Percentiles rank a stretch among this genome's conserved stretches.
Evolutionary conservation across 2,888 invertebrate species (phyloP).

Genomic region (Xiphydria camelus): DNA sequence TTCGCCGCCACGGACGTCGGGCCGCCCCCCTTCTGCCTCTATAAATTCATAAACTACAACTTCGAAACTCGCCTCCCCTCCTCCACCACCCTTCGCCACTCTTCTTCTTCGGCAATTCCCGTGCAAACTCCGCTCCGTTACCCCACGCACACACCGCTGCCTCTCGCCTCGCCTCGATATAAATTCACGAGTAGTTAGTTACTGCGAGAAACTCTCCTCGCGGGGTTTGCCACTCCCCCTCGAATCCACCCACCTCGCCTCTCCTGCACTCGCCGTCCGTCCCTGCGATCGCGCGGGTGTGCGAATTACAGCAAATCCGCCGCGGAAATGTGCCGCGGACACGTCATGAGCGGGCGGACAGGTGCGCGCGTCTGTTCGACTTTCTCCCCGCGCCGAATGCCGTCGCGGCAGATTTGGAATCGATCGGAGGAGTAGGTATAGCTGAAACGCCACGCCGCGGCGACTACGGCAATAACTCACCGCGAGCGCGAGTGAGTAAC

Average conservation of each 20-base stretch:
- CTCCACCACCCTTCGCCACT: neutral
- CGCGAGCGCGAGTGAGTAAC: constrained; percentile 7
- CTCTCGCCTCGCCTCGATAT: constrained; percentile 39
- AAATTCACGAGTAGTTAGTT: constrained; percentile 54
- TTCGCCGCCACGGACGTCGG: constrained; percentile 13
- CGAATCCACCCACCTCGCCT: constrained; percentile 4
- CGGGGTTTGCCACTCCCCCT: constrained; percentile 18
- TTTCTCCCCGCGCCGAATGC: too few relatives aligned
- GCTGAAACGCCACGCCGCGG: too few relatives aligned
- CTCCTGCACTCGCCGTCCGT: too few relatives aligned
- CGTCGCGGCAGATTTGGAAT: too few relatives aligned
- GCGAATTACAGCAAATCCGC: too few relatives aligned
- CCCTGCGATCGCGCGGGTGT: too few relatives aligned
- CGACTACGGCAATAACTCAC: too few relatives aligned
- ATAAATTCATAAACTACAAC: constrained; percentile 58
- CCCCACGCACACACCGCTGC: constrained; percentile 19
- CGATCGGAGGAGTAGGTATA: too few relatives aligned
- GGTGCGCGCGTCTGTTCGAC: too few relatives aligned
- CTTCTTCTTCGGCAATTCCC: neutral
- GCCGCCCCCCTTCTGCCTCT: constrained; percentile 40
- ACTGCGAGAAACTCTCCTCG: constrained; percentile 50
- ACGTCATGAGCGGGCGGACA: too few relatives aligned
- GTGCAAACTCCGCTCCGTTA: constrained; percentile 31
- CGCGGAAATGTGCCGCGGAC: too few relatives aligned
- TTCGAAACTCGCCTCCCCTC: constrained; percentile 39